These are phyloP conservation scores for Ernsta delagoae DNA, from an alignment of 2,888 invertebrate genomes.

Conservation along the genomic window DNA sequence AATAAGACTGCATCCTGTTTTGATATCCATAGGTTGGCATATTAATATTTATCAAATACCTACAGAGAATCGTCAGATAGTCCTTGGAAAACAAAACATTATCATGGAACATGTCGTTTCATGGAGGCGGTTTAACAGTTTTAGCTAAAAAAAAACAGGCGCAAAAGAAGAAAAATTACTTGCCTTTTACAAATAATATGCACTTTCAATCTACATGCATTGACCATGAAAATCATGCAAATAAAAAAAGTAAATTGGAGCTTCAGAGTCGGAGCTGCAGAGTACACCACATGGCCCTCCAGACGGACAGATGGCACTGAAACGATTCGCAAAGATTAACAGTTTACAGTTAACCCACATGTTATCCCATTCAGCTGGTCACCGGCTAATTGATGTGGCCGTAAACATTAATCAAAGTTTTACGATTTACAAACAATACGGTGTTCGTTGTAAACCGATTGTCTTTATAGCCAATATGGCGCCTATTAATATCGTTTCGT, in stretches of 20 bases:
- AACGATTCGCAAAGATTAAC: constrained; percentile 58
- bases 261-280: constrained; percentile 10
- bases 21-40: not conserved
- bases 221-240: not conserved
- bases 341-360: constrained; percentile 66
- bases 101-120: no score
- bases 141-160: no score
- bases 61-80: no score
- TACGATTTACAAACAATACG: constrained; percentile 72
- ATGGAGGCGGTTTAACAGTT: no score
- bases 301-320: constrained; percentile 43
- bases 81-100: no score
- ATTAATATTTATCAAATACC: not conserved
- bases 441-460: constrained; percentile 67
- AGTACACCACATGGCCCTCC: constrained; percentile 40
- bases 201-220: not conserved
- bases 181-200: no score
- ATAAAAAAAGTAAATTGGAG: constrained; percentile 8
- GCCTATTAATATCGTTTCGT: constrained; percentile 48
- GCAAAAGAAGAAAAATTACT: no score
- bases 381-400: constrained; percentile 75
- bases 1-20: not conserved
- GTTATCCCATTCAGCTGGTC: constrained; percentile 56
- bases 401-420: constrained; percentile 81
- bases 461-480: constrained; percentile 61